Percentiles rank a stretch among this genome's conserved stretches.
Conservation (phyloP, 2,113 vertebrate genomes). For the Pontoporia blainvillei region DNA sequence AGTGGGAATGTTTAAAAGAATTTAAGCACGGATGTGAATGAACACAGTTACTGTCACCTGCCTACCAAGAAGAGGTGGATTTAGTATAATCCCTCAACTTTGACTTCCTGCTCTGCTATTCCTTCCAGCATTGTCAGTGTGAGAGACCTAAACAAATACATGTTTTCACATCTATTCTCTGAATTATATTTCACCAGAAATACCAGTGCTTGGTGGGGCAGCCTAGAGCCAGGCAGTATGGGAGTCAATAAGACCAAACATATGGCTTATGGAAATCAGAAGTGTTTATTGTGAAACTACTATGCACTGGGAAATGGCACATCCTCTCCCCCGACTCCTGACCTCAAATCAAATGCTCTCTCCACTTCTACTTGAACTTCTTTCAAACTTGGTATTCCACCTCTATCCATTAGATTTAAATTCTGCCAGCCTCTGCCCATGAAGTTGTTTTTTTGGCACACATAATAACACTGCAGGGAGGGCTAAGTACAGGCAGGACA, state of each 20-base stretch:
- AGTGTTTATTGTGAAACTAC: background rate
- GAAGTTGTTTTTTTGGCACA: background rate
- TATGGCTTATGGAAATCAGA: background rate
- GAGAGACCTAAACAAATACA: background rate
- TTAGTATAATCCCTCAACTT: background rate
- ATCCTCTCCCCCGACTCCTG: too few relatives aligned
- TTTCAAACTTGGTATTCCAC: background rate
- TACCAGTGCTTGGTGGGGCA: background rate
- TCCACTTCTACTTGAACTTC: background rate
- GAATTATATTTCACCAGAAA: background rate
- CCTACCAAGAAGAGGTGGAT: background rate
- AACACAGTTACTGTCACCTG: background rate
- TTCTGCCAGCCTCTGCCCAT: background rate
- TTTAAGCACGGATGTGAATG: background rate
- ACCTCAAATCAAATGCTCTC: background rate
- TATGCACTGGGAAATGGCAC: background rate
- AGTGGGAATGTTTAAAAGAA: background rate
- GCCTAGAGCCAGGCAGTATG: background rate
- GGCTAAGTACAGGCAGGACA: fast-evolving
- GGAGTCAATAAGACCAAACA: background rate
- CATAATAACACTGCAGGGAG: background rate
- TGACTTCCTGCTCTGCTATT: background rate
- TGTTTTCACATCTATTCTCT: background rate
- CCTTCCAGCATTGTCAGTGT: background rate
- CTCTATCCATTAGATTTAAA: background rate